These are phyloP conservation scores for Thomomys bottae DNA, from an alignment of 2,113 vertebrate species.

Conservation along the genomic window DNA sequence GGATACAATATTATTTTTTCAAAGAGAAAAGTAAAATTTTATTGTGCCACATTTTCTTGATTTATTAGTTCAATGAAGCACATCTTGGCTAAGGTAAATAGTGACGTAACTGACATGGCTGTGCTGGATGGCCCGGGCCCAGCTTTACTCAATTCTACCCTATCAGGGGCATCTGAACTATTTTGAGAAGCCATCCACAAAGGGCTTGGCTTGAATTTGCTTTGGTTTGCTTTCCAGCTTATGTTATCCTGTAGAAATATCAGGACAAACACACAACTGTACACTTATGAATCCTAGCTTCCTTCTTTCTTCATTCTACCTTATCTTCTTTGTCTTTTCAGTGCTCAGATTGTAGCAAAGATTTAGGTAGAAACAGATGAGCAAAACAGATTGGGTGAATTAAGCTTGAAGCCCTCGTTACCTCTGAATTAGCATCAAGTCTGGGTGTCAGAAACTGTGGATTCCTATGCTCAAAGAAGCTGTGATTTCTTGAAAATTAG, in stretches of 20 bases:
- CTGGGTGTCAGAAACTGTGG: conserved; percentile 28
- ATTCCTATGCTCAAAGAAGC: conserved; percentile 28
- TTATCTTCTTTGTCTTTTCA: neutral
- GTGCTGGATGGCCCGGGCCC: neutral
- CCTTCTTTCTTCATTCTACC: neutral
- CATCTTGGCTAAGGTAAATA: no score
- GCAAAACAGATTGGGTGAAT: conserved; percentile 34
- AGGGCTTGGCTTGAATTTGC: neutral
- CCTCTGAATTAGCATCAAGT: conserved; percentile 22
- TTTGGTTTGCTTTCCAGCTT: neutral
- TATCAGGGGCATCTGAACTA: neutral
- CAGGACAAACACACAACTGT: neutral
- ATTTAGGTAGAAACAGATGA: conserved; percentile 9
- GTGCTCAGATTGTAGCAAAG: neutral
- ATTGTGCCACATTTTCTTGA: no score
- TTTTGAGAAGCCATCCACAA: neutral
- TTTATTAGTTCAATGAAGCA: no score
- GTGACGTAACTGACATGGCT: no score
- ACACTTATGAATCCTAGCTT: neutral
- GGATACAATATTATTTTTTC: no score
- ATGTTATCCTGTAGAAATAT: neutral
- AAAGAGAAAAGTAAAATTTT: no score
- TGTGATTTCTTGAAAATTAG: conserved; percentile 45
- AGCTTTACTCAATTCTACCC: conserved; percentile 31
- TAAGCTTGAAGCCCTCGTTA: conserved; percentile 37